Evolutionary conservation across 2,888 invertebrate species (phyloP).

Genomic region (Hydriomena furcata): DNA sequence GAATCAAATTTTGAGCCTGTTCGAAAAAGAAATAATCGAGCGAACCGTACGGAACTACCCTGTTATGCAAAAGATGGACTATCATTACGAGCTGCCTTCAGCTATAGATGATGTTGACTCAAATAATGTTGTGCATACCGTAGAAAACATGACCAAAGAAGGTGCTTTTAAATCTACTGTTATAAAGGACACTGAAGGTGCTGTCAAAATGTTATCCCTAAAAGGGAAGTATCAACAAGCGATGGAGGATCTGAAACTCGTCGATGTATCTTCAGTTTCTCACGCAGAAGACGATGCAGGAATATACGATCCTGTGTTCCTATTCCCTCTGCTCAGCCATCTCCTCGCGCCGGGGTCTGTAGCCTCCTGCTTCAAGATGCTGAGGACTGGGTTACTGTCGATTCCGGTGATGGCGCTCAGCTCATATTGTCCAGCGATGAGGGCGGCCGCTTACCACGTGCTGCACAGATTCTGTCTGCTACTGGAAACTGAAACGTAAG

Average conservation of each 20-base stretch:
- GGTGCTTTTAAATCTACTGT: constrained; percentile 42
- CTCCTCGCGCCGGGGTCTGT: constrained; percentile 89
- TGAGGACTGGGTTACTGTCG: constrained; percentile 87
- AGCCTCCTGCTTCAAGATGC: constrained; percentile 88
- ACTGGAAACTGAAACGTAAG: constrained; percentile 87
- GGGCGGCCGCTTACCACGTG: constrained; percentile 89
- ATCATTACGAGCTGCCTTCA: constrained; percentile 61
- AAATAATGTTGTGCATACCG: constrained; percentile 40
- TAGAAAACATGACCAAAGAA: constrained; percentile 50
- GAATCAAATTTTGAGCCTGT: constrained; percentile 88
- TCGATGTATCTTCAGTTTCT: constrained; percentile 50
- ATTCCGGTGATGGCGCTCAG: constrained; percentile 88
- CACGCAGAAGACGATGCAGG: constrained; percentile 56
- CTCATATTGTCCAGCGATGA: constrained; percentile 85
- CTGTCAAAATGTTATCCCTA: constrained; percentile 43
- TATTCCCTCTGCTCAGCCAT: constrained; percentile 90
- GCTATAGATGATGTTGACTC: constrained; percentile 39
- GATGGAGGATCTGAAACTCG: constrained; percentile 39
- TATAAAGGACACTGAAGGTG: constrained; percentile 51
- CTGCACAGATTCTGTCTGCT: constrained; percentile 89
- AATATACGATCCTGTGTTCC: constrained; percentile 92
- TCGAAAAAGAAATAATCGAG: constrained; percentile 85
- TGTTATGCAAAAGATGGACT: constrained; percentile 82
- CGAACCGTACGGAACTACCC: constrained; percentile 89
- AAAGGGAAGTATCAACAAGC: constrained; percentile 50